Conservation (phyloP, 2,888 invertebrate genomes). For the Calliphora vomitoria region DNA sequence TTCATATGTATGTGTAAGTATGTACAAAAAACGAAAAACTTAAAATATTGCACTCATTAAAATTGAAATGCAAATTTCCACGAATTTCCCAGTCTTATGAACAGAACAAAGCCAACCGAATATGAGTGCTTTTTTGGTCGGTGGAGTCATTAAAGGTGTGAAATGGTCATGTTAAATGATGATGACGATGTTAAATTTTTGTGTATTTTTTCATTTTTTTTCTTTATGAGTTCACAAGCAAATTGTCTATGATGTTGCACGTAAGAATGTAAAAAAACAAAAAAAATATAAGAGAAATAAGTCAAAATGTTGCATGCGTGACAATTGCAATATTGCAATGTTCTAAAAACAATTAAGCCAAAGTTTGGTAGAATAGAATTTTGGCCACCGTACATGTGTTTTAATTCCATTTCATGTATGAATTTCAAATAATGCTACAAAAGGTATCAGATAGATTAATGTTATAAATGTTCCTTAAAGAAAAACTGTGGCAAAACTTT, state of each 20-base stretch:
- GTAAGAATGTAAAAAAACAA: not conserved
- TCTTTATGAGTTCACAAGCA: conserved; percentile 19
- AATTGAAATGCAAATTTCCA: conserved; percentile 65
- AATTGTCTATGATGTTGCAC: conserved; percentile 53
- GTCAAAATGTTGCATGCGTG: conserved; percentile 65
- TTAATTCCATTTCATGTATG: not conserved
- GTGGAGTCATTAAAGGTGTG: conserved; percentile 67
- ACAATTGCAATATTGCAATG: conserved; percentile 69
- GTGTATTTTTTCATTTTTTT: conserved; percentile 16
- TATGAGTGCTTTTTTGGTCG: conserved; percentile 40
- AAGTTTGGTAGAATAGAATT: not conserved
- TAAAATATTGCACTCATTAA: conserved; percentile 69
- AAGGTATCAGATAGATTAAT: no score
- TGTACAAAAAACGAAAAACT: not conserved
- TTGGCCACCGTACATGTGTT: not conserved
- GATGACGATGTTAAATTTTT: conserved; percentile 43
- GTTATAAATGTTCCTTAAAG: no score
- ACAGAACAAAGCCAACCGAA: not conserved
- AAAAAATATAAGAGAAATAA: conserved; percentile 27
- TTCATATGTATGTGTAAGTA: no score
- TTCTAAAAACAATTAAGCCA: conserved; percentile 26
- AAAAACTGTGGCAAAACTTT: no score
- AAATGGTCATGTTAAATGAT: conserved; percentile 69
- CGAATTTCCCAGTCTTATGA: conserved; percentile 53
- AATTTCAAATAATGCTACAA: no score